A percentile compares a stretch with the other conserved stretches of the same genome.
Conservation (phyloP, 1,140 invertebrate genomes). For the Drosophila sulfurigaster region DNA sequence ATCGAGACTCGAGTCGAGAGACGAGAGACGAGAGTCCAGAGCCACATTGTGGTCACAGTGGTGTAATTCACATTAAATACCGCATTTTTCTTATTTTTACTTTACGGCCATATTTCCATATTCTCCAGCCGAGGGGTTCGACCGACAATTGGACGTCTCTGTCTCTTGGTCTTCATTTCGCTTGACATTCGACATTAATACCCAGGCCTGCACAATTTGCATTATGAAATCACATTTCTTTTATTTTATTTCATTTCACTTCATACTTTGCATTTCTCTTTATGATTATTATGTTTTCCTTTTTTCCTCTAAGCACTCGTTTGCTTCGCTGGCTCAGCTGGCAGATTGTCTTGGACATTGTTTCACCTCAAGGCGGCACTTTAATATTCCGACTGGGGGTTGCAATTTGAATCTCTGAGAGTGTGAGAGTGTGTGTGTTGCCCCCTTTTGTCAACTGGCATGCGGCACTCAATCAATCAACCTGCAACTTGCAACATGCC, state of each 20-base stretch:
- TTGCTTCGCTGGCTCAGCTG: conserved; percentile 34
- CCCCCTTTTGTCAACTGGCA: conserved; percentile 27
- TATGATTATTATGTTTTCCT: conserved; percentile 29
- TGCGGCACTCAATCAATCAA: conserved; percentile 40
- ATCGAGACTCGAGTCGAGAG: conserved; percentile 43
- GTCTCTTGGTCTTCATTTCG: conserved; percentile 70
- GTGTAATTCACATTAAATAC: conserved; percentile 85
- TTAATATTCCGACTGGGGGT: no score
- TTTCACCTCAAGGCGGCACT: neutral
- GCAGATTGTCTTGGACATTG: conserved; percentile 22
- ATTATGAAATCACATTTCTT: conserved; percentile 78
- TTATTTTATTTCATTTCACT: conserved; percentile 48
- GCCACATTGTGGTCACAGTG: conserved; percentile 79
- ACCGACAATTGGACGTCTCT: conserved; percentile 64
- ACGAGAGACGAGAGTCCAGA: neutral
- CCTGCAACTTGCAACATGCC: conserved; percentile 20
- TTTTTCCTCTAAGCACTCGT: conserved; percentile 40
- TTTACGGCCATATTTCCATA: conserved; percentile 59
- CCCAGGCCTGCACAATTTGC: conserved; percentile 71
- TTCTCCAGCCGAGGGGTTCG: conserved; percentile 6
- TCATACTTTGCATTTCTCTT: conserved; percentile 40
- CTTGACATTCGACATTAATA: conserved; percentile 83
- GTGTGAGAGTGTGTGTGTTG: neutral
- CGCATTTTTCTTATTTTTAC: conserved; percentile 81
- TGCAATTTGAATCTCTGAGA: conserved; percentile 1